A percentile compares a stretch with the other conserved stretches of the same genome.
These are phyloP conservation scores for Leptopilina myrica DNA, from an alignment of 2,888 invertebrate genomes.

Conservation along the genomic window DNA sequence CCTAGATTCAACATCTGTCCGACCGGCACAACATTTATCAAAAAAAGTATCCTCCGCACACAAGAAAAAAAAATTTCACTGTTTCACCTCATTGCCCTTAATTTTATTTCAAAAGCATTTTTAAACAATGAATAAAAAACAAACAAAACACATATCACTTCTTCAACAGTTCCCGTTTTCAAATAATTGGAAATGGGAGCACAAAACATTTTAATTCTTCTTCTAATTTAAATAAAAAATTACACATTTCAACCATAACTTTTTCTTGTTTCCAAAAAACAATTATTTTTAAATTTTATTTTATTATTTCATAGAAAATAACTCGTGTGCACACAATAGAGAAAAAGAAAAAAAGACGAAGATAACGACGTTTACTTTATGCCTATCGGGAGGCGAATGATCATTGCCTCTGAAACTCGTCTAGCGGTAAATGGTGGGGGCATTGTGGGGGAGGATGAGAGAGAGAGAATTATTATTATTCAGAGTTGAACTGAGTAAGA, in stretches of 20 bases:
- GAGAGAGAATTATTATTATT: constrained; percentile 2
- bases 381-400: constrained; percentile 51
- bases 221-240: background rate
- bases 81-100: constrained; percentile 12
- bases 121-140: background rate
- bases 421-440: constrained; percentile 39
- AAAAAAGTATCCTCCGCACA: background rate
- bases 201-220: constrained; percentile 5
- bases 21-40: constrained; percentile 37
- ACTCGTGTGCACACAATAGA: background rate
- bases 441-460: constrained; percentile 41
- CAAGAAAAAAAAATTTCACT: background rate
- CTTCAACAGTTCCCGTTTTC: background rate
- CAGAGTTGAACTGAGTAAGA: constrained; percentile 45
- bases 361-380: constrained; percentile 43
- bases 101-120: background rate
- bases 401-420: constrained; percentile 44
- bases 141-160: constrained; percentile 27
- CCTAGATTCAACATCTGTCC: constrained; percentile 72
- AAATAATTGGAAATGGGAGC: background rate
- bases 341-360: too few relatives aligned
- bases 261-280: background rate
- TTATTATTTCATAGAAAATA: too few relatives aligned
- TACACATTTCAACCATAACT: constrained; percentile 32
- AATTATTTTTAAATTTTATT: background rate